Evolutionary conservation across 1,140 invertebrate species (phyloP), one percentile per base, ranked within the genome.

Genomic region (Listronotus bonariensis): DNA sequence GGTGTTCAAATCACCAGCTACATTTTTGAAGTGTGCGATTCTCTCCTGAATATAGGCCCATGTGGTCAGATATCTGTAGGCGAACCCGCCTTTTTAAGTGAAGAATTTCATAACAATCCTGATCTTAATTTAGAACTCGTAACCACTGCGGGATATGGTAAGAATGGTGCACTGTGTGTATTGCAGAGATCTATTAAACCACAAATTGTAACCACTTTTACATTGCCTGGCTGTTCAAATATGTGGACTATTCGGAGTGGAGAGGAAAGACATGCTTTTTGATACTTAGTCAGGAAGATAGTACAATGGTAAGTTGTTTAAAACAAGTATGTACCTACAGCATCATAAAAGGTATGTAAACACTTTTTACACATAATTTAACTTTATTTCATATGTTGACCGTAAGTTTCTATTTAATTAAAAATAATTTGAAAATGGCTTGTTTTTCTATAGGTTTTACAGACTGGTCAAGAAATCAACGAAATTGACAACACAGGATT

Each of bases 391-490:
- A 3, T 26, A 3, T 26, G 20, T 5, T 26, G 5, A 26, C 1
- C 20, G 5, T 26, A 26, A 1, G 1, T 26, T 26, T 26, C 20
- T 26, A 26, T 26, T 26, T 26, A 3, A 5, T 26, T 26, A 5
- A 1, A 26, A 26, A 26, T 5, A 26, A 3, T 26, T 26, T 26
- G 5, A 26, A 52, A 3, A 34, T 9, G n/a, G 31, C 7, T 8
- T 40, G 34, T 15, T 46, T 26, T 38, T 61, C 76, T 75, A 26
- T 72, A 93, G 91, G 84, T 96, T 58, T 80, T 98, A 1, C 92
- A 97, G 86, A 97, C 96, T 6, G 95, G 93, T 0, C 89, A 96
- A 78, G 96, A 98, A 83, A 98, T 99, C 60, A 97, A 97, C 80
- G 96, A 99, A 82, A 86, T 99, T 34, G 95, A 98, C 76, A 91